Percentiles rank a stretch among this genome's conserved stretches.
Conservation (phyloP, 2,113 vertebrate species). For the Desmodus rotundus region DNA sequence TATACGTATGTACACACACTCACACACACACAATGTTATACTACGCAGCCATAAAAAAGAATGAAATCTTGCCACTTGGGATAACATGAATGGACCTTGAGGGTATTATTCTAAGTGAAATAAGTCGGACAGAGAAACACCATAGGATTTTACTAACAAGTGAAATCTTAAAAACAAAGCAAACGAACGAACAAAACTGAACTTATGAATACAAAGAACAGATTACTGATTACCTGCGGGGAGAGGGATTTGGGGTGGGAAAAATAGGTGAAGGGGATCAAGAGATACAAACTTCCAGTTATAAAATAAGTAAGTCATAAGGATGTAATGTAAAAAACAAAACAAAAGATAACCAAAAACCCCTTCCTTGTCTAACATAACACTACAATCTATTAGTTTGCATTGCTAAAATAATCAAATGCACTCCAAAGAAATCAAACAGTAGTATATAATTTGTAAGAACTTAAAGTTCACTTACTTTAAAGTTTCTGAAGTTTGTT, state of each 20-base stretch:
- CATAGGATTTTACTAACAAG: neutral
- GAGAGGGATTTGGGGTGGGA: neutral
- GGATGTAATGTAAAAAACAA: neutral
- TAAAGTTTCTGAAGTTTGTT: neutral
- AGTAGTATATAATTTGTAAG: neutral
- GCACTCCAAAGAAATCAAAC: neutral
- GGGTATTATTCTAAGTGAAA: neutral
- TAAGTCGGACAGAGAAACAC: neutral
- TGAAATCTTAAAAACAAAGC: neutral
- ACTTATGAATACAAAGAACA: neutral
- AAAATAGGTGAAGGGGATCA: neutral
- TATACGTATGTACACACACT: neutral
- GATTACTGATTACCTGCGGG: neutral
- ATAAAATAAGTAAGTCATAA: neutral
- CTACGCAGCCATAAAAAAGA: neutral
- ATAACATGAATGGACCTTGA: neutral
- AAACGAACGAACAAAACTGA: neutral
- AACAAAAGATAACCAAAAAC: neutral
- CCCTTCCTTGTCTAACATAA: neutral
- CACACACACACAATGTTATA: neutral
- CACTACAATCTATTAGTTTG: neutral
- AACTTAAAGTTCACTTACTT: neutral
- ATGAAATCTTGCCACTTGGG: neutral
- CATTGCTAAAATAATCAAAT: constrained; percentile 28
- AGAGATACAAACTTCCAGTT: neutral